These are phyloP conservation scores for Panurus biarmicus DNA, from an alignment of 2,113 vertebrate genomes.

Conservation along the genomic window DNA sequence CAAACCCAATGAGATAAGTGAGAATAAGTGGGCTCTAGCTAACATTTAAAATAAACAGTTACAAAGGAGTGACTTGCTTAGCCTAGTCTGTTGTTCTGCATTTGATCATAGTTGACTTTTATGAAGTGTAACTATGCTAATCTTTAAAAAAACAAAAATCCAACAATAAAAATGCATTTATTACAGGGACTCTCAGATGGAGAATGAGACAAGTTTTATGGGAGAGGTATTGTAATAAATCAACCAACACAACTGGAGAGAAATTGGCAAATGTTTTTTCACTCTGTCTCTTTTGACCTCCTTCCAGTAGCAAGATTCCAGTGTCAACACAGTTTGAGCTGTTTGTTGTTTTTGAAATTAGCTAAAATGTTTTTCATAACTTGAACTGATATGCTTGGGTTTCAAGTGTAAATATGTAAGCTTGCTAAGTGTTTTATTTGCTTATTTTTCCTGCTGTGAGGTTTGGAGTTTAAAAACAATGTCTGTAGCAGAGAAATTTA, in stretches of 20 bases:
- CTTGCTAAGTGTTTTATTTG: not conserved
- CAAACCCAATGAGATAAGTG: constrained; percentile 47
- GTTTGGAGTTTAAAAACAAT: not conserved
- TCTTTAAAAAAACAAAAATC: not conserved
- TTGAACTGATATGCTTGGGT: not conserved
- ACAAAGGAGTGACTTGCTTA: constrained; percentile 9
- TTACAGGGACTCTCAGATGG: not conserved
- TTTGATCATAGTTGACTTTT: not conserved
- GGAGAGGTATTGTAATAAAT: not conserved
- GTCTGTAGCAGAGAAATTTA: not conserved
- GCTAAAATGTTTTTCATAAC: not conserved
- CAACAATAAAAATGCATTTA: not conserved
- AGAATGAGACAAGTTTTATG: not conserved
- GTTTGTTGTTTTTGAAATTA: not conserved
- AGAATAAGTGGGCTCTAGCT: constrained; percentile 38
- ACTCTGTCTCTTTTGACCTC: not conserved
- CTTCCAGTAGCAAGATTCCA: not conserved
- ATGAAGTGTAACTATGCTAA: not conserved
- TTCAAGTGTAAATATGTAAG: not conserved
- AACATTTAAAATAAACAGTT: constrained; percentile 52
- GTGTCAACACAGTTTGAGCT: not conserved
- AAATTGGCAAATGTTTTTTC: not conserved
- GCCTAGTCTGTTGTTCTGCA: constrained; percentile 4
- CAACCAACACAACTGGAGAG: not conserved
- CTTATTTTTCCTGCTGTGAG: not conserved